Evolutionary conservation across 2,888 invertebrate genomes (phyloP), one percentile per base, ranked within the genome.

Genomic region (Lycia hirtaria): DNA sequence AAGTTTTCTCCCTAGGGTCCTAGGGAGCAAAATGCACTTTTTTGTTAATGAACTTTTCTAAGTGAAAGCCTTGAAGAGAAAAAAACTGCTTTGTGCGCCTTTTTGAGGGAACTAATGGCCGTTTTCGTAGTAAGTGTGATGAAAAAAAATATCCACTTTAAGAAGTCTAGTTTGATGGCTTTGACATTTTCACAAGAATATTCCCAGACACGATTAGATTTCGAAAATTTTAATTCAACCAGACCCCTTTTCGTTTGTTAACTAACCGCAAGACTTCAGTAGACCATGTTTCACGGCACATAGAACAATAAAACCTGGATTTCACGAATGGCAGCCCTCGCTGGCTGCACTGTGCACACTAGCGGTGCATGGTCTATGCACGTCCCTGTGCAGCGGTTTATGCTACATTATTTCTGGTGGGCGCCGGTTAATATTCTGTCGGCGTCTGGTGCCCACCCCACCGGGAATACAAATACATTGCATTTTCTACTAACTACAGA

Each of bases 361-460:
- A 71, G 68, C 65, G 65, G 60, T 65, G 67, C 68, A 80, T 75
- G 75, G 68, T 69, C 76, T 77, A 78, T 83, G 81, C 88, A 87
- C 86, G 85, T 85, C 78, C 80, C 78, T 67, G 76, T 80, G 82
- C 83, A 78, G 80, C 82, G 78, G 84, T 85, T 86, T 84, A 84
- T 84, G 83, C 85, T 80, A 84, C 86, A 83, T 87, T 87, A 88
- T 83, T 87, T 83, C 87, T 83, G 76, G 70, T 77, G 76, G 73
- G 65, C 69, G 62, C 69, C 76, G 72, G 83, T 88, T 89, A 83
- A 82, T 87, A 88, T 88, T 88, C 88, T 73, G 66, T 48, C 74
- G 72, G 78, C 80, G 85, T 80, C 77, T 72, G 71, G 66, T 71
- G 75, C 76, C 78, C 72, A 72, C 74, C 76, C 78, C 75, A 73